phyloP scores from a whole-genome alignment of 2,888 invertebrate genomes.

The Ophion costatus region DNA sequence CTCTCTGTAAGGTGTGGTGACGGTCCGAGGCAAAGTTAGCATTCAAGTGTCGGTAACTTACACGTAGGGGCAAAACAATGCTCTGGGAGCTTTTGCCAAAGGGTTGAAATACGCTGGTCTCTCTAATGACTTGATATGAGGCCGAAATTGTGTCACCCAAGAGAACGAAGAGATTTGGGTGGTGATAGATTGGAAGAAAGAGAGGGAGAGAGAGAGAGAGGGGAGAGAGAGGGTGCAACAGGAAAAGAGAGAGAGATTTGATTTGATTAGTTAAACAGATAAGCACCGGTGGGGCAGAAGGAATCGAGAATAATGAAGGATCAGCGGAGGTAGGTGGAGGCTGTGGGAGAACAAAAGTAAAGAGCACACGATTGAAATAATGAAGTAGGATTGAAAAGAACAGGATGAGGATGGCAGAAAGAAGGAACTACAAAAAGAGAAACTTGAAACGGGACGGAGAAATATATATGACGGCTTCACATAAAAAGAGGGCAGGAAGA shows the following conservation, averaged over 20 bases:
- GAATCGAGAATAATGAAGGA: neutral
- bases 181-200: neutral
- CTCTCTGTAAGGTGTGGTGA: constrained; percentile 11
- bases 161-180: neutral
- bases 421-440: neutral
- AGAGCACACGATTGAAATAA: neutral
- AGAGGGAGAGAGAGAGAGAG: too few relatives aligned
- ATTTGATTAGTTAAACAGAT: neutral
- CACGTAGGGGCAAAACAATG: constrained; percentile 4
- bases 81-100: constrained; percentile 15
- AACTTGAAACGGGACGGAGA: neutral
- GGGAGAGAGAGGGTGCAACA: too few relatives aligned
- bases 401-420: neutral
- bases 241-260: too few relatives aligned
- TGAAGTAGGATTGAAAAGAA: neutral
- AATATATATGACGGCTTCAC: neutral
- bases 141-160: neutral
- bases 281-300: neutral
- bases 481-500: neutral
- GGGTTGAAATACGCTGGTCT: constrained; percentile 17
- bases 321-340: neutral
- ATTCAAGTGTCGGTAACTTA: constrained; percentile 15
- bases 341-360: neutral
- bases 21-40: neutral
- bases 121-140: constrained; percentile 4